Conservation (phyloP, 2,797 vertebrate genomes). For the Siniperca scherzeri region DNA sequence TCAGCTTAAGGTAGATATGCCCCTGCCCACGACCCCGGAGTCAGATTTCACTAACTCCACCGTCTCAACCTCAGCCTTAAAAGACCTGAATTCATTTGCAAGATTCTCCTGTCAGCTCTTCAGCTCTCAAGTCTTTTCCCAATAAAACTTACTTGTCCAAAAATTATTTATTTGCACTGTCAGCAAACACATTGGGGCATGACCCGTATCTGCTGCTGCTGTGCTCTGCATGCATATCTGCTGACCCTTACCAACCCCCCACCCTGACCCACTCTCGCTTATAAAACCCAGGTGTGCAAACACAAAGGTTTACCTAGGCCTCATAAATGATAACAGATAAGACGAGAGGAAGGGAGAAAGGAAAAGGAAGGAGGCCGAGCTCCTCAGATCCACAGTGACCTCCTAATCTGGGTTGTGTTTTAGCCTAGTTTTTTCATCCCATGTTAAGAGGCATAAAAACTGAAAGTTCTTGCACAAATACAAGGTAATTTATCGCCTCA, state of each 20-base stretch:
- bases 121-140: constrained; percentile 5
- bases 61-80: constrained; percentile 43
- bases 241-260: constrained; percentile 58
- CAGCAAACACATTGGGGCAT: constrained; percentile 61
- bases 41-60: constrained; percentile 67
- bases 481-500: constrained; percentile 5
- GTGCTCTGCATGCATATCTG: constrained; percentile 55
- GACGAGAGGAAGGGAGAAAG: constrained; percentile 44
- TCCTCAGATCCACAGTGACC: constrained; percentile 48
- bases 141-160: constrained; percentile 49
- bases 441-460: constrained; percentile 17
- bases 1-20: constrained; percentile 54
- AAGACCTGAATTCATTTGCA: constrained; percentile 41
- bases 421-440: constrained; percentile 40
- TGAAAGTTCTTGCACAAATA: constrained; percentile 9
- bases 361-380: constrained; percentile 47
- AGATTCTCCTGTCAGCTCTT: constrained; percentile 46
- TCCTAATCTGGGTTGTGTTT: constrained; percentile 47
- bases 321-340: constrained; percentile 78
- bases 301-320: constrained; percentile 72
- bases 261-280: constrained; percentile 46
- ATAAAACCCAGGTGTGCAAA: constrained; percentile 82
- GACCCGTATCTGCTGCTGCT: constrained; percentile 50
- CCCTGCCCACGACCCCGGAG: constrained; percentile 26
- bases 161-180: constrained; percentile 62